Conservation (phyloP, 2,113 vertebrate species). For the Rallus limicola region DNA sequence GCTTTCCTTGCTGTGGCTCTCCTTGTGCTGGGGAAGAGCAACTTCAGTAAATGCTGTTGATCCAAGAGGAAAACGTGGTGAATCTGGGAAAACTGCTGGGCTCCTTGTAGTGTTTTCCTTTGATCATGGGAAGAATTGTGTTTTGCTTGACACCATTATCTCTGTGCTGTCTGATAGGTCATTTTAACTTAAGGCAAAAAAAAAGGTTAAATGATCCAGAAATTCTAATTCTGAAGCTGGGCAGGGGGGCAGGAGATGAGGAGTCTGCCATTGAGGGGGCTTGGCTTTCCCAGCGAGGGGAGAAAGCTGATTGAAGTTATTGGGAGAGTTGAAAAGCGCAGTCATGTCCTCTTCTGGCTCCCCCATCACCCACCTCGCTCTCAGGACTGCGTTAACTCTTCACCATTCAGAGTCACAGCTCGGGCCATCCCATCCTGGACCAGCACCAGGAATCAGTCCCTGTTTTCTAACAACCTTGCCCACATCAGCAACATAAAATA, state of each 20-base stretch:
- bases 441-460: fast-evolving
- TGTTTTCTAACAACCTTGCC: neutral
- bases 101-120: neutral
- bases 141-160: neutral
- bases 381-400: fast-evolving
- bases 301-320: neutral
- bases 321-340: neutral
- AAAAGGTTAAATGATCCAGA: neutral
- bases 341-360: neutral
- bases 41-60: neutral
- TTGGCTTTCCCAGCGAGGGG: fast-evolving
- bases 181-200: neutral
- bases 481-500: fast-evolving
- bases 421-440: fast-evolving
- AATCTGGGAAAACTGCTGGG: neutral
- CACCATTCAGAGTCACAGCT: fast-evolving
- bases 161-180: neutral
- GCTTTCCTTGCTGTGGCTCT: neutral
- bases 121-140: fast-evolving
- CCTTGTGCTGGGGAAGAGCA: neutral
- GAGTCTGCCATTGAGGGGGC: fast-evolving
- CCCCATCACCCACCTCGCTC: neutral
- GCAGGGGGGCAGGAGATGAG: neutral
- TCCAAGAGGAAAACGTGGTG: neutral
- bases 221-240: neutral